Base-by-base conservation (phyloP, 2,797 vertebrate genomes). In the Thaleichthys pacificus region DNA sequence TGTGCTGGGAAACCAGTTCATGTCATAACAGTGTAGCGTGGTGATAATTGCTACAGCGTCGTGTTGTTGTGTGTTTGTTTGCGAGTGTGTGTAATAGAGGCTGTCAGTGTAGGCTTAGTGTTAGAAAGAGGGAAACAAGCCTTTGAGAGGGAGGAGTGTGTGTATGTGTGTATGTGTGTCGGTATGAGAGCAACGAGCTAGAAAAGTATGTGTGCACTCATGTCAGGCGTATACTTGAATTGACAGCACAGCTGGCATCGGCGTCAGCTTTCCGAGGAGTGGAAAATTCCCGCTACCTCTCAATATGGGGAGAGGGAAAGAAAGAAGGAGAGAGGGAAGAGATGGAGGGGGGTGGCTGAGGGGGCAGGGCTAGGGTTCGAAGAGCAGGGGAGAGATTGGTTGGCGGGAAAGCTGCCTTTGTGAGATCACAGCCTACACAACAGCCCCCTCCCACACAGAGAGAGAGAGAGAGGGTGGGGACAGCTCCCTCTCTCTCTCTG, bases 381-480 rank as follows among this genome's bases (percentile, higher is more conserved):
- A 78, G 57, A 82, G 81, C 78, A 8, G 38, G 76, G 1, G 51
- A 74, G 79, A 75, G 86, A 93, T 93, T 92, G 89, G 89, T 84
- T 85, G 82, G 70, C 68, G 24, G 79, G 74, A 93, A 94, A 93
- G 90, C 91, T 93, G 91, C 92, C 92, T 90, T 89, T 83, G 77
- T 92, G 91, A 93, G 89, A 81, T 92, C 93, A 93, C 86, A 83
- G 84, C 88, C 93, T 88, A 86, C 87, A 91, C 91, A 91, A 92
- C 91, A 93, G 87, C 87, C 81, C 84, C 84, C 83, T 77, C 76
- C 79, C 84, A 86, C 87, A 87, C 75, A 79, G 67, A 49, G 38
- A 51, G 61, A 35, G n/a, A n/a, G n/a, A n/a, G 38, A 5, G 7
- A 0, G 32, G 32, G 8, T 7, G 8, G 35, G 35, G 6, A n/a